Evolutionary conservation across 2,797 vertebrate species (phyloP), one percentile per base, ranked within the genome.

Genomic region (Helarctos malayanus): DNA sequence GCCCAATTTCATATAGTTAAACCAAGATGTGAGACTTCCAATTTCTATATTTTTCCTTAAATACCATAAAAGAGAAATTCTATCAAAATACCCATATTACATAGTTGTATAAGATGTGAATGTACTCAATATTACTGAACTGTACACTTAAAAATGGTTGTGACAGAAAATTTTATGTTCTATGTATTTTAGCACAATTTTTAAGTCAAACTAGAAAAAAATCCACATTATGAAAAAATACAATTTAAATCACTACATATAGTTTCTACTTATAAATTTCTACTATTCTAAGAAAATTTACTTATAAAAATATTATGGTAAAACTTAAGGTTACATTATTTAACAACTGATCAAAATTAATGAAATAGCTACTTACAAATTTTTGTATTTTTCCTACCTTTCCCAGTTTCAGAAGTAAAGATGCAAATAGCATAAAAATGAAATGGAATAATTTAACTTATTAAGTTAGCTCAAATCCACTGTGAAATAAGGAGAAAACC

Each of bases 311-410:
- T 65, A 38, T 32, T 57, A 35, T 59, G 5, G 29, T 61, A 45
- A 85, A 88, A 49, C 41, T 76, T 45, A 75, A 65, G 7, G 38
- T 69, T 71, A 78, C 41, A 59, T 47, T 35, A 79, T 38, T 87
- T 95, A 73, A 96, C 13, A 91, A n/a, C 4, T 91, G 27, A 47
- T 87, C 57, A 87, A 29, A 69, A 82, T 54, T 79, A 80, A 73
- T 85, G 23, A 92, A 57, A 76, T 11, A 41, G 56, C 2, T 38
- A 49, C 52, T 89, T 84, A 73, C 29, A 79, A 84, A 79, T 9
- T 61, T 94, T 63, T 47, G 35, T 61, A 63, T 89, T 92, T 75
- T 84, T 52, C 56, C 29, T 85, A 54, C 14, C 21, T 57, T 89
- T 92, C 56, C 25, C 68, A 81, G 5, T 75, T 86, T 90, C 2